Percentiles rank a stretch among this genome's conserved stretches.
Conservation (phyloP, 2,113 vertebrate genomes). For the Ceuthmochares aereus region DNA sequence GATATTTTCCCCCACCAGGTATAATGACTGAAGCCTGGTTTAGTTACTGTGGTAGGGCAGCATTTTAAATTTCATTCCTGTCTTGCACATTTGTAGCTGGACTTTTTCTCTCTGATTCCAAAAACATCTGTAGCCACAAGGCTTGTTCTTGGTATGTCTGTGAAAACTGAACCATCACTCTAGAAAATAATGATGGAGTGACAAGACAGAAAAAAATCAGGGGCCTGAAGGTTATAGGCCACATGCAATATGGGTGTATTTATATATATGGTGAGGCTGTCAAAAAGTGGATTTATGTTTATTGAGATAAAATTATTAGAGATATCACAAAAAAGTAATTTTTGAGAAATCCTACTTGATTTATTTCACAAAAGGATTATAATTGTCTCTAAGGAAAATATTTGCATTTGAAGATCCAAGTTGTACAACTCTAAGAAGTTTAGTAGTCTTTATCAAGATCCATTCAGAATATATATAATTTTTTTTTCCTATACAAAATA, state of each 20-base stretch:
- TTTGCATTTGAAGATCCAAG: not conserved
- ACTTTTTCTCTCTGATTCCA: not conserved
- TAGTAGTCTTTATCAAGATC: not conserved
- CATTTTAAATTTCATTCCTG: not conserved
- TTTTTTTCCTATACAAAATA: not conserved
- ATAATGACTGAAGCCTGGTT: not conserved
- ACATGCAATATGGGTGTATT: not conserved
- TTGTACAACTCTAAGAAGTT: not conserved
- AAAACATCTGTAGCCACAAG: not conserved
- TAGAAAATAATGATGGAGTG: not conserved
- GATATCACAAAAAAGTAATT: not conserved
- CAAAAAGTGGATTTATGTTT: not conserved
- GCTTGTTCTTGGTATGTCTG: not conserved
- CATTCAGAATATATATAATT: not conserved
- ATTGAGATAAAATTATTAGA: not conserved
- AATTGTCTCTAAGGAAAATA: not conserved
- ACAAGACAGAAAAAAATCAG: not conserved
- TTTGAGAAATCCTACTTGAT: not conserved
- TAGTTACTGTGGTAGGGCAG: not conserved
- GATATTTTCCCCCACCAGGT: not conserved
- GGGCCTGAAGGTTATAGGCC: rapidly evolving
- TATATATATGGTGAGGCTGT: not conserved
- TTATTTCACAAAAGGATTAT: not conserved
- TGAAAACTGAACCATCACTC: not conserved
- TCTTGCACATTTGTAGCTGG: not conserved